These are phyloP conservation scores for Melierax canorus DNA, from an alignment of 2,113 vertebrate species.

Conservation along the genomic window DNA sequence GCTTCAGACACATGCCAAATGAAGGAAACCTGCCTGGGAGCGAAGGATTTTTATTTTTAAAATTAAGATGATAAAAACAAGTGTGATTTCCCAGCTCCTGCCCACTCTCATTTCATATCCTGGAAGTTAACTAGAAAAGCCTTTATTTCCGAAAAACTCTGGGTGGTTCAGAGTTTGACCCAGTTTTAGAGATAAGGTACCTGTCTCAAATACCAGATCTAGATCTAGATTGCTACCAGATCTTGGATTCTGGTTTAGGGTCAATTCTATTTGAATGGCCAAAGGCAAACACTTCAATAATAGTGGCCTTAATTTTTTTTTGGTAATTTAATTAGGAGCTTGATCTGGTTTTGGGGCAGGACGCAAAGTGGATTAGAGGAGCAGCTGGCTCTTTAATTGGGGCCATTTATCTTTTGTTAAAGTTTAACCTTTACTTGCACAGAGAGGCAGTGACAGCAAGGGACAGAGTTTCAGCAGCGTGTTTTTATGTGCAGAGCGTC, in stretches of 20 bases:
- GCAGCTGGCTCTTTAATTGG: background rate
- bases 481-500: background rate
- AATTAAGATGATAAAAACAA: background rate
- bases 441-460: background rate
- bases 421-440: background rate
- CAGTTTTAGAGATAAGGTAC: background rate
- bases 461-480: background rate
- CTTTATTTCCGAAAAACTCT: background rate
- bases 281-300: background rate
- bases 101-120: background rate
- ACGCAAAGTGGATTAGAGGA: background rate
- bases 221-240: background rate
- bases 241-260: background rate
- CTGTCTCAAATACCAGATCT: background rate
- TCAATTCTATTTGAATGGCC: background rate
- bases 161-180: background rate
- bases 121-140: background rate
- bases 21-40: background rate
- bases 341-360: constrained; percentile 20
- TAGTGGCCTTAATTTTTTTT: background rate
- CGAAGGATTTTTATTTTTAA: background rate
- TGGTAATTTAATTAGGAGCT: background rate
- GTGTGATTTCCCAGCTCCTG: background rate
- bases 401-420: background rate
- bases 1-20: background rate